Evolutionary conservation across 2,888 invertebrate genomes (phyloP), one percentile per base, ranked within the genome.

Genomic region (Cheilosia scutellata): DNA sequence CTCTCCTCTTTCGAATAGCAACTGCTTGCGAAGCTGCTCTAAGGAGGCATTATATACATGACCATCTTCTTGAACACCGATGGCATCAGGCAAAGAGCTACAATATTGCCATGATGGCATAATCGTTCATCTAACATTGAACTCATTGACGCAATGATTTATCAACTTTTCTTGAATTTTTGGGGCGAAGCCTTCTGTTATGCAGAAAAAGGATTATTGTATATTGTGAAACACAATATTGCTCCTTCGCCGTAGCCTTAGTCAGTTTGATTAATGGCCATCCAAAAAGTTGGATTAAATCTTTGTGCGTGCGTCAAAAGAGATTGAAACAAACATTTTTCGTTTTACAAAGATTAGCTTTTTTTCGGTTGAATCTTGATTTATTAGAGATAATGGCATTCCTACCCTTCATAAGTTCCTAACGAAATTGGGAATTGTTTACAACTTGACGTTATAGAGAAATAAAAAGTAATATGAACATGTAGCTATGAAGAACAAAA

Each of bases 51-150:
- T 53, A 53, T 13, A 20, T 20, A 20, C 20, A 16, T 9, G 65
- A 4, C 16, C 33, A 53, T 27, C 42, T 9, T 65, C 47, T 37
- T 53, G 16, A 53, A 57, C 20, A 20, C 68, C 68, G 42, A 70
- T 44, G 57, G 27, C 42, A n/a, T 20, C 25, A 27, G 42, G 42
- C 68, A 55, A 55, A 57, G 44, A 44, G 68, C 40, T 44, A 44
- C 55, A 55, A 58, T 49, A 58, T 58, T 71, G 58, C 20, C 31
- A 25, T 37, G 58, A 58, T 71, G 71, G 71, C 58, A 49, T 29
- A 58, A 47, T 70, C 70, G 47, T 70, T 70, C 70, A 70, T 70
- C 70, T 58, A 58, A 70, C 20, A 16, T 58, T 70, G 58, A 70
- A 33, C 71, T 58, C 49, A 42, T 58, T 58, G 49, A 71, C 47